Conservation (phyloP, 2,113 vertebrate species). For the Ceyx margarethae region DNA sequence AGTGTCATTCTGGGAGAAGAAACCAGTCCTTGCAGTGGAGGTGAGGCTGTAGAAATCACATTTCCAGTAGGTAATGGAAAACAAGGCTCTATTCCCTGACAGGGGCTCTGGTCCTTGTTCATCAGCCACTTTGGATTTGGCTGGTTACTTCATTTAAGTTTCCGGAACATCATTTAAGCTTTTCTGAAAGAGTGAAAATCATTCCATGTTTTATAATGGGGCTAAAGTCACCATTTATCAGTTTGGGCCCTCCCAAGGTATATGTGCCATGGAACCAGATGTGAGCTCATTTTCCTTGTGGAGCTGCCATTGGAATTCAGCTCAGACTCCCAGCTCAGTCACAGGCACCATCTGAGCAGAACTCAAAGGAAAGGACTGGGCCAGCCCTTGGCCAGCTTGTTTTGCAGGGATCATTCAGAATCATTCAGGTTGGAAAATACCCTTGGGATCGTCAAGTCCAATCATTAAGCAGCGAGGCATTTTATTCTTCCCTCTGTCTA, state of each 20-base stretch:
- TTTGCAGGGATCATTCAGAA: not conserved
- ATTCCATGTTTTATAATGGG: fast-evolving
- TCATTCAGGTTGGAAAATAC: too few species aligned
- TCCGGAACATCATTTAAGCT: not conserved
- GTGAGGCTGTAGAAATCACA: not conserved
- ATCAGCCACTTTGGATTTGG: not conserved
- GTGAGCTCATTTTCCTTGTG: not conserved
- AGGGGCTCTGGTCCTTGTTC: not conserved
- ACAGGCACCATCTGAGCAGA: not conserved
- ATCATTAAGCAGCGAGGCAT: not conserved
- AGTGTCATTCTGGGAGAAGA: not conserved
- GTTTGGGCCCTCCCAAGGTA: not conserved
- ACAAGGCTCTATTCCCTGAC: not conserved
- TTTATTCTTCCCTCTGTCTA: not conserved
- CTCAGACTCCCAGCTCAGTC: not conserved
- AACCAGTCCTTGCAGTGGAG: not conserved
- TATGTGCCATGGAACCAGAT: not conserved
- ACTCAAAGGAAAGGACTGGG: not conserved
- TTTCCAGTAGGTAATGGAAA: not conserved
- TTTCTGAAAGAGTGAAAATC: not conserved
- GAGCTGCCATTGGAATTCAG: not conserved
- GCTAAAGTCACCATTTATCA: not conserved
- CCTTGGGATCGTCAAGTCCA: too few species aligned
- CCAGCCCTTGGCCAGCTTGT: not conserved
- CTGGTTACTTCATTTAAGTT: not conserved